Evolutionary conservation across 2,888 invertebrate species (phyloP).

Genomic region (Choristoneura rosaceana): DNA sequence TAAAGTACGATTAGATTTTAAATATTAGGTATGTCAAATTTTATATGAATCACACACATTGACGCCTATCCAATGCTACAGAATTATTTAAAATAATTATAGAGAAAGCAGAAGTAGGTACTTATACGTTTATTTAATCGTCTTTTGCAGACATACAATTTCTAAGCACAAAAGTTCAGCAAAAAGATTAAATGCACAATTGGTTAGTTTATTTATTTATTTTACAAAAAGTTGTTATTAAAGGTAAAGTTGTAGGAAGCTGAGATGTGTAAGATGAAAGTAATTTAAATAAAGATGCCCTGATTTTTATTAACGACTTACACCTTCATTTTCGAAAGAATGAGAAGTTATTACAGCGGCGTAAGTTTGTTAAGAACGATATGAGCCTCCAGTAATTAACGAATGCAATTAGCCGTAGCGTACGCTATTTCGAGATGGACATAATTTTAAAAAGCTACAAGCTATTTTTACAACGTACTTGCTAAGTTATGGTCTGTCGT

Average conservation of each 20-base stretch:
- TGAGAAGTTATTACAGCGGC: slow-evolving; percentile 10
- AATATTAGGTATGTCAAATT: no score
- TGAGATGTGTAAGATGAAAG: neutral
- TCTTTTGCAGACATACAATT: no score
- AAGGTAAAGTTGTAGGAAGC: neutral
- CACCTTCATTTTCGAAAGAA: slow-evolving; percentile 16
- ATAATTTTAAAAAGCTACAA: slow-evolving; percentile 4
- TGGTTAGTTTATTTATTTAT: no score
- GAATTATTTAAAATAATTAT: no score
- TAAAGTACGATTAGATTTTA: no score
- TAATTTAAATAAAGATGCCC: slow-evolving; percentile 7
- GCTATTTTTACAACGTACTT: slow-evolving; percentile 13
- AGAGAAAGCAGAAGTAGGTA: no score
- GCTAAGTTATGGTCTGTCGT: slow-evolving; percentile 17
- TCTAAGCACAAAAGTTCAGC: no score
- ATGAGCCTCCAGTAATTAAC: slow-evolving; percentile 21
- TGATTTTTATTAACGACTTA: slow-evolving; percentile 17
- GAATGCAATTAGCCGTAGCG: slow-evolving; percentile 17
- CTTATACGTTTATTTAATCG: no score
- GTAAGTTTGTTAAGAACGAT: slow-evolving; percentile 18
- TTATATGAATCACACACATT: no score
- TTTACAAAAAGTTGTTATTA: no score
- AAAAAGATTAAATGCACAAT: neutral
- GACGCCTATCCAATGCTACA: no score
- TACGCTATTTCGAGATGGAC: slow-evolving; percentile 20